Percentiles rank a stretch among this genome's conserved stretches.
These are phyloP conservation scores for Phalloptychus januarius DNA, from an alignment of 2,797 vertebrate genomes.

Conservation along the genomic window DNA sequence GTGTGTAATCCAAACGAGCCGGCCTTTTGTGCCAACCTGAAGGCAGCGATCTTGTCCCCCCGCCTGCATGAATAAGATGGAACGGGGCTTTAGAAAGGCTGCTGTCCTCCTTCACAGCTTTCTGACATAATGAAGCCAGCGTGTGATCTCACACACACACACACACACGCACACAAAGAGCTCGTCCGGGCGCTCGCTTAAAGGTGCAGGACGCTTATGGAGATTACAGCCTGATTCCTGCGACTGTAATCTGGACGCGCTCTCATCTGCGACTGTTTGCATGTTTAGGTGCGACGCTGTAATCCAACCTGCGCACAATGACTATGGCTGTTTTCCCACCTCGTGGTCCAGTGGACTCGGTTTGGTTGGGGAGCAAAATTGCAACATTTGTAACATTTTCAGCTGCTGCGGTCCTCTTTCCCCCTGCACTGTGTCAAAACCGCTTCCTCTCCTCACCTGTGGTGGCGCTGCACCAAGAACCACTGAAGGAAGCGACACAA, in stretches of 20 bases:
- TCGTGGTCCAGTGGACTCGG: no score
- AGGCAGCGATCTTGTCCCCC: constrained; percentile 53
- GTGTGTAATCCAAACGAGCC: constrained; percentile 46
- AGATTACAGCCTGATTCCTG: constrained; percentile 55
- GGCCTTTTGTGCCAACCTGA: constrained; percentile 55
- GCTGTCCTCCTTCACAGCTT: constrained; percentile 58
- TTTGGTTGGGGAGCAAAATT: no score
- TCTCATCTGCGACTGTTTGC: constrained; percentile 48
- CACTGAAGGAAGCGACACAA: no score
- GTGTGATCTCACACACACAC: constrained; percentile 47
- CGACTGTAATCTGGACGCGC: constrained; percentile 20
- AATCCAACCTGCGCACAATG: constrained; percentile 60
- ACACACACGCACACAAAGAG: background rate
- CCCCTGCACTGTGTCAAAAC: no score
- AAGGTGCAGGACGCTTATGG: constrained; percentile 25
- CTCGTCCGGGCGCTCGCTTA: constrained; percentile 34
- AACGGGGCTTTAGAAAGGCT: constrained; percentile 49
- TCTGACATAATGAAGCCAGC: constrained; percentile 63
- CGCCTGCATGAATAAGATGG: constrained; percentile 58
- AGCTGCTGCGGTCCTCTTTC: no score
- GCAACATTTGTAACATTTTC: no score
- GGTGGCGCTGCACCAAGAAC: no score
- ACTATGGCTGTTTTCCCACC: background rate
- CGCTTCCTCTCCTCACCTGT: no score
- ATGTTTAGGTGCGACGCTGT: constrained; percentile 55